Evolutionary conservation across 2,113 vertebrate genomes (phyloP).

Genomic region (Paramisgurnus dabryanus): DNA sequence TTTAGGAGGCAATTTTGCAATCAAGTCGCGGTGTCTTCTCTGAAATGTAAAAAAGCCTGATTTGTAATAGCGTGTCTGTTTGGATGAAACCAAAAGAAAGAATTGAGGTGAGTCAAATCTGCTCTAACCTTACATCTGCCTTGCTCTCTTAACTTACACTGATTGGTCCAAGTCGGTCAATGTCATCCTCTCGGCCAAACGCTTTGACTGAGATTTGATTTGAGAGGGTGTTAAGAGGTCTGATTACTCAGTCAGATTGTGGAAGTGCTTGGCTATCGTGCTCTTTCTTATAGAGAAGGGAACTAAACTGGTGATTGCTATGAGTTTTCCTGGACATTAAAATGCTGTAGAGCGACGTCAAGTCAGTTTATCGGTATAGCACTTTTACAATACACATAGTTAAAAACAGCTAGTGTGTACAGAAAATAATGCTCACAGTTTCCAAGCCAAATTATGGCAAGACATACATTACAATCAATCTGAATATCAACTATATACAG

Average conservation of each 20-base stretch:
- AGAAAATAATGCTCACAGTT: no score
- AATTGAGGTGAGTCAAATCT: not conserved
- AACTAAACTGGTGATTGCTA: not conserved
- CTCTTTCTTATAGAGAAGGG: not conserved
- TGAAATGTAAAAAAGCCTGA: not conserved
- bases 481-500: no score
- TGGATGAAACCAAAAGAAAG: not conserved
- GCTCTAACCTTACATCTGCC: not conserved
- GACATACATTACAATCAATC: no score
- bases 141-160: not conserved
- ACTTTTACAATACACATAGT: no score
- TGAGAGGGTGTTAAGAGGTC: constrained; percentile 4
- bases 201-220: constrained; percentile 1
- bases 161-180: constrained; percentile 5
- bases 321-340: constrained; percentile 6
- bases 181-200: not conserved
- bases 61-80: not conserved
- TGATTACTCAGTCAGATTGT: constrained; percentile 13
- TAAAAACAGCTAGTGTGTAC: no score
- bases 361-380: no score
- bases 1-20: not conserved
- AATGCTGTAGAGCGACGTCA: not conserved
- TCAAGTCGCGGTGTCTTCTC: constrained; percentile 2
- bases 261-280: not conserved
- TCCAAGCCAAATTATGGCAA: no score